Conservation (phyloP, 2,113 vertebrate genomes). For the Picathartes gymnocephalus region DNA sequence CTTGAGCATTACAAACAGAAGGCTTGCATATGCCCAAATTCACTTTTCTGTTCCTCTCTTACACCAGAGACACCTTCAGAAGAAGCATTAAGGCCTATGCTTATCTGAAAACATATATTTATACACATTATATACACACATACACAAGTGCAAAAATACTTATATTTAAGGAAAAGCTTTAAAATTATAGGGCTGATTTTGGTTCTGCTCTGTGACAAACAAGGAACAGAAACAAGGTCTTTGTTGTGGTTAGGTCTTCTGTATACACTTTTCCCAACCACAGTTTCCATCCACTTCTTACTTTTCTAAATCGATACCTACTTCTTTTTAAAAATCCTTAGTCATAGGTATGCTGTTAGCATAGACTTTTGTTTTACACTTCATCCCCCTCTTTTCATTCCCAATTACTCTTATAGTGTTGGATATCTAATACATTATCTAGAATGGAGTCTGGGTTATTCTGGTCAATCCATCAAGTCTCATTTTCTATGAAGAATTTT, state of each 20-base stretch:
- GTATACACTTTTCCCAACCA: not conserved
- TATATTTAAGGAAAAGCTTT: not conserved
- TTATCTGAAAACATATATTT: not conserved
- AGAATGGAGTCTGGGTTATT: not conserved
- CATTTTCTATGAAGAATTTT: not conserved
- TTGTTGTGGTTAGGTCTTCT: not conserved
- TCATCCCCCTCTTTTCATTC: not conserved
- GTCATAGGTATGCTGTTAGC: not conserved
- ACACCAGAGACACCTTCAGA: not conserved
- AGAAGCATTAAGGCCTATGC: not conserved
- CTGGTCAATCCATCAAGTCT: not conserved
- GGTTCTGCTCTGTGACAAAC: not conserved
- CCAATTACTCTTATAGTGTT: accelerated
- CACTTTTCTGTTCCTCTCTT: not conserved
- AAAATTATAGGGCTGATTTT: not conserved
- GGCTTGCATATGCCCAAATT: not conserved
- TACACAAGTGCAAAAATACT: not conserved
- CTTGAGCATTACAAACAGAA: not conserved
- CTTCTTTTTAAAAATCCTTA: not conserved
- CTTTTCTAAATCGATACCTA: not conserved
- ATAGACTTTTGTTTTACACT: not conserved
- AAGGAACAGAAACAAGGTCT: not conserved
- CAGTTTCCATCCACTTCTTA: not conserved
- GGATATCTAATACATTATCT: not conserved
- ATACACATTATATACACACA: no score